Evolutionary conservation across 2,113 vertebrate species (phyloP).

Genomic region (Alligator sinensis): DNA sequence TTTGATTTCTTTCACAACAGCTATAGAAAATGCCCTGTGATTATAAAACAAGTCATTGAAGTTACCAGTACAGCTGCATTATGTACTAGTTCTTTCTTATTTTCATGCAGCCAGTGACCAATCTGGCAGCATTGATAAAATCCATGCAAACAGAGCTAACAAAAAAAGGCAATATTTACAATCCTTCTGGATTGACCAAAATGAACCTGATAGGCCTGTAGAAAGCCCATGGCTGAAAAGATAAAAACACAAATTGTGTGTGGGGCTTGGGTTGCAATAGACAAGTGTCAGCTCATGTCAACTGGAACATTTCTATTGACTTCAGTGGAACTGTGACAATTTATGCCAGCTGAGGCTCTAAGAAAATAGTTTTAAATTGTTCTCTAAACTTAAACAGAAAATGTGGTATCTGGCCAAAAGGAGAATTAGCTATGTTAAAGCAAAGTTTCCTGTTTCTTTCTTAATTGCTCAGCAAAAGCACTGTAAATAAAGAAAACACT

Average conservation of each 20-base stretch:
- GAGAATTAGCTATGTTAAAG: constrained; percentile 30
- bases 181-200: background rate
- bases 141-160: fast-evolving
- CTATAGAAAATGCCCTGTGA: fast-evolving
- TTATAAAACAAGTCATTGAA: background rate
- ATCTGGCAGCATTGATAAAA: background rate
- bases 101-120: background rate
- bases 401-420: background rate
- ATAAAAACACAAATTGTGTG: background rate
- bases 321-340: background rate
- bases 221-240: background rate
- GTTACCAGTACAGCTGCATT: background rate
- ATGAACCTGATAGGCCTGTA: background rate
- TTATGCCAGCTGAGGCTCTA: background rate
- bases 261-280: background rate
- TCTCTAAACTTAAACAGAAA: constrained; percentile 8
- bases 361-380: background rate
- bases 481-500: constrained; percentile 40
- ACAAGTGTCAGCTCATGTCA: background rate
- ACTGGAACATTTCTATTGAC: background rate
- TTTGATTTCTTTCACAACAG: no score
- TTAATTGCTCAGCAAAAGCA: constrained; percentile 53
- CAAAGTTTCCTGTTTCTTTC: background rate
- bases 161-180: background rate
- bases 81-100: background rate